A percentile compares a stretch with the other conserved stretches of the same genome.
phyloP scores from a whole-genome alignment of 2,113 vertebrate species.

The Corythoichthys intestinalis region DNA sequence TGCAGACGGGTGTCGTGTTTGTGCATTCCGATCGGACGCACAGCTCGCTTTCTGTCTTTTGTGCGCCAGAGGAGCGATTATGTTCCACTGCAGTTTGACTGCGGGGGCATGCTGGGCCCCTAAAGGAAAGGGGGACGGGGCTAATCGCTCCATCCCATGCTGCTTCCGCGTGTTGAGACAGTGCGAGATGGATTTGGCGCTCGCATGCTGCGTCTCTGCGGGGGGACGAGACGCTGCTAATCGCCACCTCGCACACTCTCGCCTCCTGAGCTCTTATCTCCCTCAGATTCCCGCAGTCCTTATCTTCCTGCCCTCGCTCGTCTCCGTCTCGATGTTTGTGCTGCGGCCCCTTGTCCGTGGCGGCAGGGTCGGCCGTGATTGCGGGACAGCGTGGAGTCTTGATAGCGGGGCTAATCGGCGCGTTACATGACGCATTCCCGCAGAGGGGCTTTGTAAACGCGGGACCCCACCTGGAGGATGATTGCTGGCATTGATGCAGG shows the following conservation, averaged over 20 bases:
- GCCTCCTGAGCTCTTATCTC: slow-evolving; percentile 35
- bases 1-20: not conserved
- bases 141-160: slow-evolving; percentile 49
- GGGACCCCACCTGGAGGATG: slow-evolving; percentile 53
- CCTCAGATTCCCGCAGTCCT: slow-evolving; percentile 30
- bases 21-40: slow-evolving; percentile 8
- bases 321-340: slow-evolving; percentile 21
- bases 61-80: slow-evolving; percentile 6
- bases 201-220: slow-evolving; percentile 15
- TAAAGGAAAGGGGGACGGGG: slow-evolving; percentile 35
- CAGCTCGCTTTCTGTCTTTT: slow-evolving; percentile 12
- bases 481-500: slow-evolving; percentile 61
- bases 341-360: slow-evolving; percentile 16
- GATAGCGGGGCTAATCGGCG: slow-evolving; percentile 55
- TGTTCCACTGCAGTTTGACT: slow-evolving; percentile 53
- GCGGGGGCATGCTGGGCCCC: slow-evolving; percentile 31
- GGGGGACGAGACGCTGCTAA: slow-evolving; percentile 33
- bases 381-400: slow-evolving; percentile 49
- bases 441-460: slow-evolving; percentile 57
- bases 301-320: slow-evolving; percentile 6
- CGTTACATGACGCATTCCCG: slow-evolving; percentile 49
- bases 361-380: slow-evolving; percentile 44
- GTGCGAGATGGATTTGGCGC: slow-evolving; percentile 30
- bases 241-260: slow-evolving; percentile 34
- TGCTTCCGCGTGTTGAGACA: slow-evolving; percentile 27